These are phyloP conservation scores for Iguana delicatissima DNA, from an alignment of 2,797 vertebrate genomes.

Conservation along the genomic window DNA sequence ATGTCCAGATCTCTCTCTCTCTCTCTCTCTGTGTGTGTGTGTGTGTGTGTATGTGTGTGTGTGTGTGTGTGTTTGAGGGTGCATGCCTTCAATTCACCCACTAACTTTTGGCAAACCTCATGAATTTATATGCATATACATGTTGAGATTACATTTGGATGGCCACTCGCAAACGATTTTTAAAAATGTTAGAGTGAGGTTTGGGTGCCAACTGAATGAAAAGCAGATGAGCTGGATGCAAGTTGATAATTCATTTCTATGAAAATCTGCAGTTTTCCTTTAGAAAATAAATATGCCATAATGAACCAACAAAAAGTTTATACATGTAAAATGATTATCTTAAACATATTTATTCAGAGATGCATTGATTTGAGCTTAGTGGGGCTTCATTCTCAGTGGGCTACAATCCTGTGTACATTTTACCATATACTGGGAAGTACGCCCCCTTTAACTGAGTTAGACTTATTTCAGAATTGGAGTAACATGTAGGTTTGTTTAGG, in stretches of 20 bases:
- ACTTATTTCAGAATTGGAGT: background rate
- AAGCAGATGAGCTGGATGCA: constrained; percentile 23
- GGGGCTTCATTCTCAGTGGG: background rate
- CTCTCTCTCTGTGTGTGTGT: no score
- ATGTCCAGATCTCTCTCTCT: background rate
- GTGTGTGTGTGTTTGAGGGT: no score
- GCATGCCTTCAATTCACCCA: no score
- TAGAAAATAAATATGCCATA: background rate
- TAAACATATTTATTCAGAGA: background rate
- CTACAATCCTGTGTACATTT: background rate
- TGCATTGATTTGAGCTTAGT: background rate
- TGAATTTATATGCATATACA: no score
- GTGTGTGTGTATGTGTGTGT: no score
- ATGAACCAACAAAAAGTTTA: background rate
- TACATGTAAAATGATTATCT: no score
- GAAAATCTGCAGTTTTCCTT: constrained; percentile 24
- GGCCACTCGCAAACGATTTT: background rate
- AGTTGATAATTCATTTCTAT: constrained; percentile 10
- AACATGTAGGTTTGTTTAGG: background rate
- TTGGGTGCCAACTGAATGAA: background rate
- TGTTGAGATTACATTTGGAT: background rate
- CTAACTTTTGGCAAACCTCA: no score
- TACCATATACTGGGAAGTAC: background rate
- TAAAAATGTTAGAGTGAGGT: background rate
- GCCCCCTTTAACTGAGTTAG: background rate